Evolutionary conservation across 2,888 invertebrate species (phyloP), one percentile per base, ranked within the genome.

Genomic region (Drosophila nr. fundita): DNA sequence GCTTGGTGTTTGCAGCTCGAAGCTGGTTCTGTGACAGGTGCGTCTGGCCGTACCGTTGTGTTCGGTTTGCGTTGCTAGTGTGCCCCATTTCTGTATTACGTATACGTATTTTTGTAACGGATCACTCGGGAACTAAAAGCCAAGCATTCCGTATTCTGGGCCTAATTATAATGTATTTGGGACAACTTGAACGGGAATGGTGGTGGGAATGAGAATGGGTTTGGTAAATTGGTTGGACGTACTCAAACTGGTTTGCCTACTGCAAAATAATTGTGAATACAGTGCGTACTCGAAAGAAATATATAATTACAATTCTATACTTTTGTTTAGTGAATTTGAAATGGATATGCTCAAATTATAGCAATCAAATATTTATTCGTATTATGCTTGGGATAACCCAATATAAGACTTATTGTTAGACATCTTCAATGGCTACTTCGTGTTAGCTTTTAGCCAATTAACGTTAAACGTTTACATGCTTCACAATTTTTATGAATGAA

Each of bases 41-140:
- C 59, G 59, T 50, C 59, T 24, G 64, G 38, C 45, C 74, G 48
- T 60, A 74, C 66, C 71, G 71, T 59, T 68, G 55, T 36, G 1
- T 40, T n/a, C 52, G 13, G 29, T 38, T 57, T 50, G 45, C 62
- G 30, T 21, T 40, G 29, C 59, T 67, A 40, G 42, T 54, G 80
- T 87, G 88, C 53, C 89, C 78, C 64, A 83, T 83, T 88, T 88
- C 58, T 60, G 63, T 83, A 84, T 89, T 84, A 84, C 83, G 83
- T 84, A 84, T 86, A 80, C 86, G 83, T 70, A 69, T 32, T 27
- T 45, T 18, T 42, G 54, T 62, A 74, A 62, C 59, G 74, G 61
- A 65, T 48, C 54, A 68, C 27, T 62, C 24, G 2, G 30, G 70
- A 53, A 62, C 52, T 53, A 30, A 8, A 48, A 65, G 29, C 27